Percentiles rank a stretch among this genome's conserved stretches.
Conservation (phyloP, 2,797 vertebrate species). For the Chelon labrosus region DNA sequence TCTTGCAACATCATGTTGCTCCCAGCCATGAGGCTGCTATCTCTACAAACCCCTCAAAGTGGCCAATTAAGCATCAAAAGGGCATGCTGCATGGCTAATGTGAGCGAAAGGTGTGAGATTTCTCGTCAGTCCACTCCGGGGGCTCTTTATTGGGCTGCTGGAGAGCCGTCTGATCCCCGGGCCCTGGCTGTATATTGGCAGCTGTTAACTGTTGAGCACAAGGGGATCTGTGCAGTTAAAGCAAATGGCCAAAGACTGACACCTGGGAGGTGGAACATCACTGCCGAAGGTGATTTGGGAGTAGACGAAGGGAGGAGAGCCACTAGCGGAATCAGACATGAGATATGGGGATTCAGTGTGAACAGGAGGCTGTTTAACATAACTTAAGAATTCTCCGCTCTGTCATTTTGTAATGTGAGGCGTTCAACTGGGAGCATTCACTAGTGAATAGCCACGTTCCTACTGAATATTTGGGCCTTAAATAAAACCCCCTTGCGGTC, state of each 20-base stretch:
- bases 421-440: neutral
- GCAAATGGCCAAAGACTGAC: constrained; percentile 85
- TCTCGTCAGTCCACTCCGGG: constrained; percentile 84
- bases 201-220: constrained; percentile 84
- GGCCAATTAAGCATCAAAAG: constrained; percentile 89
- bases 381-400: constrained; percentile 1
- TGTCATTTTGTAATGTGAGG: neutral
- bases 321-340: neutral
- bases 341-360: neutral
- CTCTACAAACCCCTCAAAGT: constrained; percentile 77
- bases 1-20: constrained; percentile 47
- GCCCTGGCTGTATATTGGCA: constrained; percentile 88
- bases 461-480: neutral
- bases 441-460: neutral
- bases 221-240: constrained; percentile 77
- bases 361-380: neutral
- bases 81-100: constrained; percentile 85
- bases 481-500: neutral
- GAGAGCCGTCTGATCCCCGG: constrained; percentile 86
- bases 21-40: constrained; percentile 43
- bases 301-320: constrained; percentile 26
- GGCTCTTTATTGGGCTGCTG: constrained; percentile 83
- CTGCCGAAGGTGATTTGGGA: constrained; percentile 44
- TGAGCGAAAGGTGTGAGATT: constrained; percentile 88
- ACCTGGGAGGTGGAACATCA: constrained; percentile 66